Evolutionary conservation across 2,113 vertebrate species (phyloP), one percentile per base, ranked within the genome.

Genomic region (Microtus pennsylvanicus): DNA sequence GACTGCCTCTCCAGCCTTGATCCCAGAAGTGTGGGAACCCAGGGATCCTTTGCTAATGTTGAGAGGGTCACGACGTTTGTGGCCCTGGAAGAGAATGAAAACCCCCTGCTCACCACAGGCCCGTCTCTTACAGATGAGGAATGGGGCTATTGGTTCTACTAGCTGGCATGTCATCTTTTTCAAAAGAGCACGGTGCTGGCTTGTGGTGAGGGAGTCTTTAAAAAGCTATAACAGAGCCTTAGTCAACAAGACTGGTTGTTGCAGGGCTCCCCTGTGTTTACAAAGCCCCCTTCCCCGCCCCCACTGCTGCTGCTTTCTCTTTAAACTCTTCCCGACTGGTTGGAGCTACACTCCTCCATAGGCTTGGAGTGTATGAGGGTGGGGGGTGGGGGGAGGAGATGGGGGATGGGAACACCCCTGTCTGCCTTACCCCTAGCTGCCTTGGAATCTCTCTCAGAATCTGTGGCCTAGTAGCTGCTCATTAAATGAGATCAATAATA

Each of bases 401-500:
- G 52, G 52, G 3, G 19, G 1, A 1, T 21, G 55, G 55, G 19
- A 14, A 55, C 1, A 58, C 55, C 19, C 33, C 38, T 33, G 30
- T 80, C n/a, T 89, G 69, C 69, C 42, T 91, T 89, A 86, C 58
- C 4, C 42, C 4, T 10, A 3, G 30, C 69, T 75, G 11, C n/a
- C 58, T 35, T 33, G 7, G 50, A 55, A 35, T 91, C 19, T 74
- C 45, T 26, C n/a, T 30, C 0, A 22, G 11, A 26, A 13, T 13
- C 50, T 67, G 55, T 21, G 16, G 58, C 6, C 58, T 58, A 58
- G 19, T 58, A 58, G 58, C 58, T 58, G 33, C 19, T 76, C 38
- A 93, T 26, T 65, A 65, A 94, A 77, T 86, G 55, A 91, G 94
- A 90, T 83, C 87, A 87, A 52, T 70, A 45, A 61, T 67, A 77